Base-by-base conservation (phyloP, 92 coral and sea anemone species). In the Paragorgia papillata region DNA sequence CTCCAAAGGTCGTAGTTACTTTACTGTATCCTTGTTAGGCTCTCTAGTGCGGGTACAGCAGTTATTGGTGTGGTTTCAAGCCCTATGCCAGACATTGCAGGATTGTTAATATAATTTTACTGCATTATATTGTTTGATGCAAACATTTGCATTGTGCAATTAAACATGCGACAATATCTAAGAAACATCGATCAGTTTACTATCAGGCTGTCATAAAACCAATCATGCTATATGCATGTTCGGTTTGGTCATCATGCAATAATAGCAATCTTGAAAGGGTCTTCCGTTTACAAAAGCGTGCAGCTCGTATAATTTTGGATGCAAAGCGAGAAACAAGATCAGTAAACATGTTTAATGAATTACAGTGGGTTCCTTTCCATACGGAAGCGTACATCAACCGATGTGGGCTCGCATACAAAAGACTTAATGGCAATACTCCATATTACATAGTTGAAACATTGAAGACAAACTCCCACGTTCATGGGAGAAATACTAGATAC, bases 361-460 rank as follows among this genome's bases (percentile, higher is more conserved):
- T 69, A 55, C 40, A 58, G 22, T 80, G 84, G 84, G 58, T 80
- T 31, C 78, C 79, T 4, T 80, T 75, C 53, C 58, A 65, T 28
- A 32, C 51, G 18, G 76, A 79, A 65, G 75, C 53, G 2, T 22
- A 79, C 15, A 46, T 46, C 12, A 46, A 46, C n/a, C 53, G 53
- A 46, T 46, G 53, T 46, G 53, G 14, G 12, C 7, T 46, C 53
- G n/a, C n/a, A 46, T 46, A 7, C 12, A 46, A 46, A 7, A 46
- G n/a, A 15, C 7, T 46, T 15, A 46, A 46, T n/a, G 53, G 53
- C 2, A 46, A 46, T 7, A 46, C 53, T 7, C 53, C 53, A 2
- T 9, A 46, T 2, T 46, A 46, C 53, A 7, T 46, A 2, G n/a
- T 6, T n/a, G n/a, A 7, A 2, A 7, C 2, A 7, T n/a, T 6